Percentiles rank a stretch among this genome's conserved stretches.
phyloP scores from a whole-genome alignment of 2,113 vertebrate genomes.

The Manacus vitellinus region DNA sequence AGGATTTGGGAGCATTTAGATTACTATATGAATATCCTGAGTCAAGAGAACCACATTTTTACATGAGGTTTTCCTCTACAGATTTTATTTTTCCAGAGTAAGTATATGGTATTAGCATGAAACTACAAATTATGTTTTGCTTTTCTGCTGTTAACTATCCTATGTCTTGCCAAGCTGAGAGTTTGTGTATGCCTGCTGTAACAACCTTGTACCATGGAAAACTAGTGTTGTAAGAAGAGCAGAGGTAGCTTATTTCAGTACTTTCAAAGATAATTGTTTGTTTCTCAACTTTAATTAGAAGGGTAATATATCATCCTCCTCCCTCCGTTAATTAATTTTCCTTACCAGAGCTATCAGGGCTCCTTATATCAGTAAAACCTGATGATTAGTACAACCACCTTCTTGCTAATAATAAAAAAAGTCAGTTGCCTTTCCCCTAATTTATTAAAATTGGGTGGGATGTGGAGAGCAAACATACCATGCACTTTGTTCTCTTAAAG shows the following conservation, averaged over 20 bases:
- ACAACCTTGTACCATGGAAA: not conserved
- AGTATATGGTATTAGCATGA: not conserved
- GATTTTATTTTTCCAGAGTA: not conserved
- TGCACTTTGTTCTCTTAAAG: not conserved
- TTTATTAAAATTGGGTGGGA: not conserved
- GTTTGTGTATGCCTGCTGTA: not conserved
- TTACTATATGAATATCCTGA: not conserved
- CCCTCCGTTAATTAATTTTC: not conserved
- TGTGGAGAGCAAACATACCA: not conserved
- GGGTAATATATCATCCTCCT: not conserved
- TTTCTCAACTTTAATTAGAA: not conserved
- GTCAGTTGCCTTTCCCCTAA: not conserved
- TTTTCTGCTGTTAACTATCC: not conserved
- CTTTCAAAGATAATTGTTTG: not conserved
- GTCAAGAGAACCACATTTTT: not conserved
- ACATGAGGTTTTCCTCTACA: not conserved
- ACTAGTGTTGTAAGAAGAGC: not conserved
- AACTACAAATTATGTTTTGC: not conserved
- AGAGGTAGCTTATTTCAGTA: not conserved
- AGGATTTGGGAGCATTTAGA: not conserved
- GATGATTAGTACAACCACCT: not conserved
- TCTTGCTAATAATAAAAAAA: not conserved
- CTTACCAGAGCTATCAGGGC: not conserved
- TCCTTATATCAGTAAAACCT: not conserved
- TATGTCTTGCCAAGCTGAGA: not conserved